Conservation (phyloP, 2,797 vertebrate species). For the Pangasius mekongensis region DNA sequence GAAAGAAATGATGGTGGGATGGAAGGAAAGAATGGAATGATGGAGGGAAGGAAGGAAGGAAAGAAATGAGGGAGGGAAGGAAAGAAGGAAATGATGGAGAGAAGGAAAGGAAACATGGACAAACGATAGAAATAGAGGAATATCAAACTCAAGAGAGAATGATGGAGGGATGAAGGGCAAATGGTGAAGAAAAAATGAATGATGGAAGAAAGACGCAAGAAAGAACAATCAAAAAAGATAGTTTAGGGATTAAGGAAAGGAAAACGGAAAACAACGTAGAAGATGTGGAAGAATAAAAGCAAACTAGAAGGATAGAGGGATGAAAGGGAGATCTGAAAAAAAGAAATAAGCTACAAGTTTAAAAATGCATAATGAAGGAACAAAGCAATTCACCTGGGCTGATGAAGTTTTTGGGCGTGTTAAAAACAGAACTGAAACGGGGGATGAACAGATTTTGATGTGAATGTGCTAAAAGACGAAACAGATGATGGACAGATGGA, state of each 20-base stretch:
- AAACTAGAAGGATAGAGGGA: background rate
- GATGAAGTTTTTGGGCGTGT: background rate
- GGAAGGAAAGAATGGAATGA: background rate
- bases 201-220: background rate
- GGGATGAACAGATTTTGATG: background rate
- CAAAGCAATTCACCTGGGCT: background rate
- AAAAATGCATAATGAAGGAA: background rate
- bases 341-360: too few relatives aligned
- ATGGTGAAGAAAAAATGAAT: background rate
- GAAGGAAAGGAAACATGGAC: background rate
- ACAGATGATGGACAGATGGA: background rate
- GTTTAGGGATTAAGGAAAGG: conserved; percentile 52
- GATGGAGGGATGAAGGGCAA: background rate
- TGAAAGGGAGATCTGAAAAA: background rate
- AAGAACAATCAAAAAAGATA: background rate
- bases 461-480: background rate
- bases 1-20: too few relatives aligned
- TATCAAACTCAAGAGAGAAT: background rate
- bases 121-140: background rate
- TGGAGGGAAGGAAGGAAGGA: background rate
- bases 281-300: background rate
- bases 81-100: background rate
- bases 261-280: conserved; percentile 43
- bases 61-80: background rate
- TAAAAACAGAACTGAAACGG: background rate